Conservation (phyloP, 2,888 invertebrate genomes). For the Meta bourneti region DNA sequence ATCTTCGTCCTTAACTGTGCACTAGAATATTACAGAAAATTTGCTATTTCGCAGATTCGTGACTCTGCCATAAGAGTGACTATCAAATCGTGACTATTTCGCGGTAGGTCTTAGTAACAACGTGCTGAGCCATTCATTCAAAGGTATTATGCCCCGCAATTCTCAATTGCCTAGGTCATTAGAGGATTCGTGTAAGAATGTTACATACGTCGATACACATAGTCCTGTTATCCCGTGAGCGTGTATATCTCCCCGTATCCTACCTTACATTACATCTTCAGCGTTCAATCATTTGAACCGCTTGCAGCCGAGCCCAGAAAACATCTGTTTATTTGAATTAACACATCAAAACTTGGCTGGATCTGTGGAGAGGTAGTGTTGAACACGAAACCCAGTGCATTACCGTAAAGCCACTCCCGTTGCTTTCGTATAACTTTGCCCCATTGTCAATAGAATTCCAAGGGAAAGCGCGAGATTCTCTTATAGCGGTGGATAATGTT, state of each 20-base stretch:
- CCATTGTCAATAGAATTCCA: constrained; percentile 51
- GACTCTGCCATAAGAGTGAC: too few relatives aligned
- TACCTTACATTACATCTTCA: not conserved
- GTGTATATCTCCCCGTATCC: too few relatives aligned
- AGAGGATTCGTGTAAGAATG: too few relatives aligned
- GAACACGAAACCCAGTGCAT: constrained; percentile 42
- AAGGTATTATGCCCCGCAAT: not conserved
- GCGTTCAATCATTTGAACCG: not conserved
- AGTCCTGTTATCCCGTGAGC: too few relatives aligned
- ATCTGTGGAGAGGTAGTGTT: constrained; percentile 2
- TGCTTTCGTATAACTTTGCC: constrained; percentile 11
- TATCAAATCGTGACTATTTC: too few relatives aligned
- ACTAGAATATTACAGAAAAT: too few relatives aligned
- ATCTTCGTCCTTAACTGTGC: too few relatives aligned
- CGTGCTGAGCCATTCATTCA: not conserved
- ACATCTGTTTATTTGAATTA: constrained; percentile 48
- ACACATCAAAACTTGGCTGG: constrained; percentile 37
- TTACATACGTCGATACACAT: too few relatives aligned
- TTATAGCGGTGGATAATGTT: constrained; percentile 43
- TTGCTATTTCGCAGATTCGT: too few relatives aligned
- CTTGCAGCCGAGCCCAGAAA: constrained; percentile 30
- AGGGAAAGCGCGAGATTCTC: constrained; percentile 33
- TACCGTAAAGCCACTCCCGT: constrained; percentile 23
- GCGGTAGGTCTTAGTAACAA: too few relatives aligned
- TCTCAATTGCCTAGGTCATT: not conserved